Evolutionary conservation across 2,797 vertebrate species (phyloP).

Genomic region (Sebastes trivittatus): DNA sequence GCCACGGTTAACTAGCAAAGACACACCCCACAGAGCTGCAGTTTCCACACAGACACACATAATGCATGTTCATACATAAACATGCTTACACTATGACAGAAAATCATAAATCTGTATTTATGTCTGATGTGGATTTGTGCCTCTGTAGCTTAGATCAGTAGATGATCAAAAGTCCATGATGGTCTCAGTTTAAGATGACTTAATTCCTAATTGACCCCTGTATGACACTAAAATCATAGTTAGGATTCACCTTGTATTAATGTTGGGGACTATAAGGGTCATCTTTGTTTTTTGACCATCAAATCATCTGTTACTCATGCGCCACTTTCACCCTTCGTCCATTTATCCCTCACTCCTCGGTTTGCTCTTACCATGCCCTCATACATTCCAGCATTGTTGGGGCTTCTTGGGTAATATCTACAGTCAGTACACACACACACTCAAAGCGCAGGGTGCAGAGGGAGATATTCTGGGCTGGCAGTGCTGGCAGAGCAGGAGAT

Average conservation of each 20-base stretch:
- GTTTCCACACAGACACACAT: conserved; percentile 42
- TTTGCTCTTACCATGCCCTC: conserved; percentile 38
- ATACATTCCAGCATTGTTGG: conserved; percentile 62
- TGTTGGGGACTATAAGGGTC: background rate
- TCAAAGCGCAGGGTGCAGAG: conserved; percentile 65
- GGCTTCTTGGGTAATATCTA: conserved; percentile 64
- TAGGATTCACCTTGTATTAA: conserved; percentile 12
- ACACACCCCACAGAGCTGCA: conserved; percentile 69
- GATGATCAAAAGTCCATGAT: conserved; percentile 24
- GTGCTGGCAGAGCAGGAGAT: conserved; percentile 78
- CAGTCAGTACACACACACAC: conserved; percentile 62
- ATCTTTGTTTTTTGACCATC: conserved; percentile 13
- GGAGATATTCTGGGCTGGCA: conserved; percentile 78
- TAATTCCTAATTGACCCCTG: conserved; percentile 56
- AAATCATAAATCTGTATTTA: conserved; percentile 8
- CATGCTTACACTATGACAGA: conserved; percentile 6
- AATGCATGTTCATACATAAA: conserved; percentile 17
- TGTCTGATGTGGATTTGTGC: background rate
- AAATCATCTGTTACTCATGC: background rate
- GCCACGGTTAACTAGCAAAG: conserved; percentile 75
- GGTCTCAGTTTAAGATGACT: conserved; percentile 7
- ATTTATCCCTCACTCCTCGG: conserved; percentile 10
- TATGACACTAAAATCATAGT: conserved; percentile 15
- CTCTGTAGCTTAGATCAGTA: conserved; percentile 8
- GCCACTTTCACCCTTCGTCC: conserved; percentile 11